phyloP scores from a whole-genome alignment of 2,797 vertebrate species.

The Pagetopsis macropterus region DNA sequence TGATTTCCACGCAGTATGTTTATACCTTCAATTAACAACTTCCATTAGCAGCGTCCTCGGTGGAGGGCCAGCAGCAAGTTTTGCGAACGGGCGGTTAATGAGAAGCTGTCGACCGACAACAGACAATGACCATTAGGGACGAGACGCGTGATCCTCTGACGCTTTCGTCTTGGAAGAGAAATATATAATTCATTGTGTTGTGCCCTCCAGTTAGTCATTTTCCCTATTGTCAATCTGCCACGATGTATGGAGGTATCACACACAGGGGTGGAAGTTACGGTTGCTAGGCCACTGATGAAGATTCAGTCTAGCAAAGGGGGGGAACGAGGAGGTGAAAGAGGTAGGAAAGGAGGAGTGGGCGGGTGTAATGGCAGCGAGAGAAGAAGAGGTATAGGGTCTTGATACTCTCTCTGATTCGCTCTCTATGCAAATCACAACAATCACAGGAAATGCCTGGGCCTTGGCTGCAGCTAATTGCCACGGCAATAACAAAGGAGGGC shows the following conservation, averaged over 20 bases:
- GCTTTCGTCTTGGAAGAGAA: slow-evolving; percentile 4
- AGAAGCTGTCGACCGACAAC: slow-evolving; percentile 55
- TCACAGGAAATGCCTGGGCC: slow-evolving; percentile 84
- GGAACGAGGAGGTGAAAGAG: slow-evolving; percentile 31
- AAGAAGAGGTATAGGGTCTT: slow-evolving; percentile 52
- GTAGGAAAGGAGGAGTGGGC: slow-evolving; percentile 50
- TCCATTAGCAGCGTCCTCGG: slow-evolving; percentile 65
- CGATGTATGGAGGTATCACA: slow-evolving; percentile 22
- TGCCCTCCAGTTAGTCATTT: slow-evolving; percentile 36
- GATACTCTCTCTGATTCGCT: slow-evolving; percentile 77
- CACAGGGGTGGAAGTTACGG: slow-evolving; percentile 42
- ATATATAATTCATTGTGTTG: slow-evolving; percentile 10
- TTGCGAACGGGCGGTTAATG: slow-evolving; percentile 59
- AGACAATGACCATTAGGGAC: slow-evolving; percentile 42
- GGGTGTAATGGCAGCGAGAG: slow-evolving; percentile 46
- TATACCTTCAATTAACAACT: slow-evolving; percentile 66
- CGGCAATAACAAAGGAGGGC: slow-evolving; percentile 82
- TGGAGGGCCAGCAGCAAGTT: slow-evolving; percentile 58
- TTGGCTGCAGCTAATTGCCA: slow-evolving; percentile 82
- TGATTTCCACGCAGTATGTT: slow-evolving; percentile 42
- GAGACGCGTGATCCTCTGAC: slow-evolving; percentile 26
- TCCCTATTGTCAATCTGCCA: slow-evolving; percentile 40
- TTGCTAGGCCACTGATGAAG: slow-evolving; percentile 69
- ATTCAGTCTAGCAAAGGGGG: slow-evolving; percentile 32
- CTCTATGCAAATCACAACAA: slow-evolving; percentile 85